These are phyloP conservation scores for Aselliscus stoliczkanus DNA, from an alignment of 2,797 vertebrate genomes.

Conservation along the genomic window DNA sequence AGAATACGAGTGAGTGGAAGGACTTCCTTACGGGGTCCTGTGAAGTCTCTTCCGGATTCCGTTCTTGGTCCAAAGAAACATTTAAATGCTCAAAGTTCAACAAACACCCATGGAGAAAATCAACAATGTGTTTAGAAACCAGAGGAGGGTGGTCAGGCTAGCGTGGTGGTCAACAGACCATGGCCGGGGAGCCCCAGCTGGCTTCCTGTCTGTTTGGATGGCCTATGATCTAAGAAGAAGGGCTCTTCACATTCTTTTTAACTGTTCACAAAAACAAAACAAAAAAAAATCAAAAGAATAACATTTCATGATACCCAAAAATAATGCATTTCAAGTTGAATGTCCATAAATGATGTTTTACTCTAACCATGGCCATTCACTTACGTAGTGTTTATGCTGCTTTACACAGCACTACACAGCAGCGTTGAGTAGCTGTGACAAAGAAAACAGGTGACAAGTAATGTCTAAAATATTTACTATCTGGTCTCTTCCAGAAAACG, in stretches of 20 bases:
- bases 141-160: neutral
- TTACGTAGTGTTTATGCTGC: rapidly evolving
- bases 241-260: neutral
- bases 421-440: neutral
- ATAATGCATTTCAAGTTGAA: neutral
- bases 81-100: neutral
- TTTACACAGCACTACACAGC: neutral
- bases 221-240: neutral
- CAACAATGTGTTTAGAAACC: neutral
- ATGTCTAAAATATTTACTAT: neutral
- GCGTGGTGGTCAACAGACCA: neutral
- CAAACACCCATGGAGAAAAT: neutral
- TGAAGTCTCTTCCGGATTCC: neutral
- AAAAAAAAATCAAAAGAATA: neutral
- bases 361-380: neutral
- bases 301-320: neutral
- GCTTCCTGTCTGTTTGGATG: neutral
- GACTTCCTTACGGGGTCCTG: neutral
- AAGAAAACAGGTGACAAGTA: neutral
- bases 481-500: neutral
- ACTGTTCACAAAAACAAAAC: neutral
- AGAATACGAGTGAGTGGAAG: neutral
- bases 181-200: neutral
- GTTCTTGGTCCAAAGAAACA: neutral
- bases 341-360: neutral